Conservation (phyloP, 2,888 invertebrate genomes). For the Drosophila meridionalis region DNA sequence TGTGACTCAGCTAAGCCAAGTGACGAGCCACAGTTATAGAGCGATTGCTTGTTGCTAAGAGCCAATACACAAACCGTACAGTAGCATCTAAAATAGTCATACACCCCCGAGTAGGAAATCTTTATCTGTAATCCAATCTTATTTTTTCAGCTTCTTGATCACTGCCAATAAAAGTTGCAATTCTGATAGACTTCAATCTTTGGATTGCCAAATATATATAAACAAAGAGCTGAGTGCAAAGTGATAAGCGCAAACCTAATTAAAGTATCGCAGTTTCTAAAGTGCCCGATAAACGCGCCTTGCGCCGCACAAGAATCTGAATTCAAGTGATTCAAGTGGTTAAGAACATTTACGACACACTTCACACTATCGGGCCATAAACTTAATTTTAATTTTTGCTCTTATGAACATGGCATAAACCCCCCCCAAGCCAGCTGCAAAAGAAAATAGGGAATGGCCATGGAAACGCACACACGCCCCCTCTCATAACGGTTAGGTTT, state of each 20-base stretch:
- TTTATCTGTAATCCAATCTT: background rate
- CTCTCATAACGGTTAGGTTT: background rate
- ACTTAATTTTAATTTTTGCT: conserved; percentile 1
- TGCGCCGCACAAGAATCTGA: background rate
- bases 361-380: conserved; percentile 4
- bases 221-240: conserved; percentile 3
- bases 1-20: conserved; percentile 1
- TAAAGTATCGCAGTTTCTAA: background rate
- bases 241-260: conserved; percentile 21
- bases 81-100: background rate
- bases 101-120: background rate
- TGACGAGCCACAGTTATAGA: conserved; percentile 12
- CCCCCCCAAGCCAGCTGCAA: background rate
- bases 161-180: background rate
- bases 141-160: conserved; percentile 5
- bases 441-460: background rate
- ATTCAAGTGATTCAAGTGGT: background rate
- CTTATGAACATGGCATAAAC: background rate
- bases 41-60: background rate
- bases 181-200: conserved; percentile 11
- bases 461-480: no score
- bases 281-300: conserved; percentile 2
- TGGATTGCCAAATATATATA: background rate
- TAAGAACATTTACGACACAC: background rate
- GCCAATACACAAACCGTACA: background rate